phyloP scores from a whole-genome alignment of 2,888 invertebrate genomes.

The Latrodectus hesperus region DNA sequence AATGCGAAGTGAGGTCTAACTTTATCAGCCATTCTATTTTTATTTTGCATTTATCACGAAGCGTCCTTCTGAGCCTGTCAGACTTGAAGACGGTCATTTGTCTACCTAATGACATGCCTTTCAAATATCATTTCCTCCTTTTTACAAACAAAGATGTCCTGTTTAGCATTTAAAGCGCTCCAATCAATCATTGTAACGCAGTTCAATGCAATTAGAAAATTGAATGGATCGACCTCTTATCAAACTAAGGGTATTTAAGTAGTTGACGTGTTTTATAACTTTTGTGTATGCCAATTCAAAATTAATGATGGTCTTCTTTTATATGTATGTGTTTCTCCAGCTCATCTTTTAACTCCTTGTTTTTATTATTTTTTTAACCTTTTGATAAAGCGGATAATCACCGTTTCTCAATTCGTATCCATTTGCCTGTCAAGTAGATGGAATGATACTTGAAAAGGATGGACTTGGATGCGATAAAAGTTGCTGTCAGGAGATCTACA shows the following conservation, averaged over 20 bases:
- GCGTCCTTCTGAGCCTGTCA: not conserved
- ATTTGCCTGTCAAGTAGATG: conserved; percentile 55
- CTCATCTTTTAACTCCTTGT: conserved; percentile 16
- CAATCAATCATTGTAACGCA: conserved; percentile 3
- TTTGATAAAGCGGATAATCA: conserved; percentile 55
- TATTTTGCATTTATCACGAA: no score
- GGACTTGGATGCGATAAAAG: conserved; percentile 22
- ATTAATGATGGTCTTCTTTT: conserved; percentile 29
- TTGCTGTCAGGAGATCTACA: not conserved
- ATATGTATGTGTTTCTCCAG: conserved; percentile 22
- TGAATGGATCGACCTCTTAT: not conserved
- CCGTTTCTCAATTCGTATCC: conserved; percentile 44
- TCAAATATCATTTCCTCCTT: not conserved
- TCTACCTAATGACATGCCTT: not conserved
- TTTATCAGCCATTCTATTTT: no score
- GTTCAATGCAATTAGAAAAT: conserved; percentile 1
- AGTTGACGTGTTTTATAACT: not conserved
- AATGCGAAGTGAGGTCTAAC: no score
- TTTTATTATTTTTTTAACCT: not conserved
- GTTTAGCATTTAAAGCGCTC: not conserved
- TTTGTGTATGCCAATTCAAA: not conserved
- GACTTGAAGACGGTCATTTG: not conserved
- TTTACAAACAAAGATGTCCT: not conserved
- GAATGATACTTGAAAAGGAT: conserved; percentile 34
- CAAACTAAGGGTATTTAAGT: not conserved